A percentile compares a stretch with the other conserved stretches of the same genome.
Evolutionary conservation across 2,113 vertebrate genomes (phyloP).

Genomic region (Reinhardtius hippoglossoides): DNA sequence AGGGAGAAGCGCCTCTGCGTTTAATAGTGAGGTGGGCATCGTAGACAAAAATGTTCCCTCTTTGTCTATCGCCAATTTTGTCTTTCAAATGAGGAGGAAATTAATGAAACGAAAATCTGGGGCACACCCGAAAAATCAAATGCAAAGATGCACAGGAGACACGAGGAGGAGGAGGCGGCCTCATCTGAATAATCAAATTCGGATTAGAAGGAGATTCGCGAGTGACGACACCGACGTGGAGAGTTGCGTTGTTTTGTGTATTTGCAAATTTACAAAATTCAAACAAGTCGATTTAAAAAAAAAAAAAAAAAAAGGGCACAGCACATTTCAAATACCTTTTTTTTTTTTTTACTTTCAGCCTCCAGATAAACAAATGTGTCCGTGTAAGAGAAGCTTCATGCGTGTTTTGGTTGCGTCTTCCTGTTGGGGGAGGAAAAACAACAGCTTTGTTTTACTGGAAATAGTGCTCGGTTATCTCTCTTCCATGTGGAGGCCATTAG

Average conservation of each 20-base stretch:
- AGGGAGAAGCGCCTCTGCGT: not conserved
- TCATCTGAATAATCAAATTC: slow-evolving; percentile 83
- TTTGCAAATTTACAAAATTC: slow-evolving; percentile 66
- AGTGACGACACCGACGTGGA: slow-evolving; percentile 22
- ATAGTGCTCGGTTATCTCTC: slow-evolving; percentile 78
- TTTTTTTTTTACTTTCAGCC: slow-evolving; percentile 19
- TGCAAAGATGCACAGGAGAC: slow-evolving; percentile 60
- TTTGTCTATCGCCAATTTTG: slow-evolving; percentile 60
- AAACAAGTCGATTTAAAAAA: slow-evolving; percentile 42
- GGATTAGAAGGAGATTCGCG: slow-evolving; percentile 49
- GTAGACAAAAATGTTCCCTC: slow-evolving; percentile 10
- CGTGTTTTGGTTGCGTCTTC: slow-evolving; percentile 68
- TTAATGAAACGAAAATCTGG: slow-evolving; percentile 67
- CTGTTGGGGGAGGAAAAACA: slow-evolving; percentile 70
- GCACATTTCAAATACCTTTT: too few species aligned
- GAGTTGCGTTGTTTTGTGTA: slow-evolving; percentile 21
- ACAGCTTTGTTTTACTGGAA: slow-evolving; percentile 82
- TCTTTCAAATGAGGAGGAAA: slow-evolving; percentile 78
- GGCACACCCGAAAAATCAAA: slow-evolving; percentile 61
- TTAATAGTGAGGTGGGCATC: not conserved
- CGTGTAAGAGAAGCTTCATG: slow-evolving; percentile 11
- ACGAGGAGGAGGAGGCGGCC: slow-evolving; percentile 40
- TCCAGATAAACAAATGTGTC: not conserved
- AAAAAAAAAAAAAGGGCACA: slow-evolving; percentile 24
- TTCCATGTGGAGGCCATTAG: slow-evolving; percentile 87